Evolutionary conservation across 2,888 invertebrate species (phyloP).

Genomic region (Thymelicus lineola): DNA sequence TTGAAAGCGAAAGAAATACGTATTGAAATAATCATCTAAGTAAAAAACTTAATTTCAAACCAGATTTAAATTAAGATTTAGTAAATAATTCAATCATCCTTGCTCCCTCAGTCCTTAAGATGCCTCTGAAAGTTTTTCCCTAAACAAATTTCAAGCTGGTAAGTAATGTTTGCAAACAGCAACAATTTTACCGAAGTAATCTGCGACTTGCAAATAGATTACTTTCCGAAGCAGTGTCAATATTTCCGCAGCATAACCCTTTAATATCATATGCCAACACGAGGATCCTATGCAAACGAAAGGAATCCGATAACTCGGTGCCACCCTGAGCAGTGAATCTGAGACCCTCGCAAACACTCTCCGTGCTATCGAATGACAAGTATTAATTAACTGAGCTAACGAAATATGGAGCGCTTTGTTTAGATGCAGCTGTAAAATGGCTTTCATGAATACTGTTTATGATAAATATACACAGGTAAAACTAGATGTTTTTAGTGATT

Average conservation of each 20-base stretch:
- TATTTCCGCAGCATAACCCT: conserved; percentile 49
- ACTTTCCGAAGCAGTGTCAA: conserved; percentile 43
- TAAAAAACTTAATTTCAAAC: neutral
- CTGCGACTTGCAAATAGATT: conserved; percentile 50
- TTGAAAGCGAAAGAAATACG: no score
- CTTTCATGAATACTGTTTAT: conserved; percentile 10
- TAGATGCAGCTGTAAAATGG: conserved; percentile 25
- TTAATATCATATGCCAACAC: conserved; percentile 49
- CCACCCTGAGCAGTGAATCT: conserved; percentile 53
- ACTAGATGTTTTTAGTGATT: no score
- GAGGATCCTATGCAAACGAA: conserved; percentile 49
- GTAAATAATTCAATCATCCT: no score
- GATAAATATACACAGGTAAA: neutral
- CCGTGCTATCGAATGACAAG: conserved; percentile 66
- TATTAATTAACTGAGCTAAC: conserved; percentile 65
- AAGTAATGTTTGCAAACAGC: conserved; percentile 22
- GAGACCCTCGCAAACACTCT: conserved; percentile 61
- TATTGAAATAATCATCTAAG: neutral
- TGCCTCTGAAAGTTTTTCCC: neutral
- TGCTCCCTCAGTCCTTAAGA: no score
- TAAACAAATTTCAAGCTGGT: neutral
- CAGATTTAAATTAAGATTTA: no score
- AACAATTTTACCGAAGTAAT: conserved; percentile 43
- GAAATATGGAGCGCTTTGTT: conserved; percentile 30
- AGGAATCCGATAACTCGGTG: conserved; percentile 38